These are phyloP conservation scores for Drosophila basisetae DNA, from an alignment of 2,888 invertebrate genomes.

Conservation along the genomic window DNA sequence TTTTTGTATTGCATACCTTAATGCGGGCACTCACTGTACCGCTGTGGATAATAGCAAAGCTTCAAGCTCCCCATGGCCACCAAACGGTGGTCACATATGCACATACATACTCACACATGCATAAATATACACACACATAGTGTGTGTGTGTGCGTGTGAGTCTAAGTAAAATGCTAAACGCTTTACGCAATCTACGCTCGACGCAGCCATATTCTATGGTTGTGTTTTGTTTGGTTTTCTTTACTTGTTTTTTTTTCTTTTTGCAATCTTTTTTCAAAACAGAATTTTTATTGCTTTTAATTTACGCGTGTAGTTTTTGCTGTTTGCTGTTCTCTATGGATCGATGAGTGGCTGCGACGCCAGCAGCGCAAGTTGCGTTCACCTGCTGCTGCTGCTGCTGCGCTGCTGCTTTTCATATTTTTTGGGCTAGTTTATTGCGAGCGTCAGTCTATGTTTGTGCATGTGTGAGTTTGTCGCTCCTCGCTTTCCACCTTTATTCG, in stretches of 20 bases:
- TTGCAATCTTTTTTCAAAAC: constrained; percentile 19
- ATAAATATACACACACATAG: not conserved
- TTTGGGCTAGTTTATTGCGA: constrained; percentile 24
- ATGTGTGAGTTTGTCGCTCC: not conserved
- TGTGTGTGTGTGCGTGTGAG: constrained; percentile 1
- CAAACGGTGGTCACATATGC: too few relatives aligned
- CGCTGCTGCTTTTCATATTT: not conserved
- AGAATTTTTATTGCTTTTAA: constrained; percentile 57
- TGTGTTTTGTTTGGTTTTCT: constrained; percentile 16
- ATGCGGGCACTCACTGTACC: constrained; percentile 31
- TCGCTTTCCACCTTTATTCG: not conserved
- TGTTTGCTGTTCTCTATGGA: constrained; percentile 54
- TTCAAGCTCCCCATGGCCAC: not conserved
- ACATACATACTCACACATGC: not conserved
- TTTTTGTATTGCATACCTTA: constrained; percentile 63
- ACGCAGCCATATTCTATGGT: constrained; percentile 36
- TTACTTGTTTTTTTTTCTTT: constrained; percentile 14
- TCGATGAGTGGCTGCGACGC: constrained; percentile 35
- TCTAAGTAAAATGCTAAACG: constrained; percentile 53
- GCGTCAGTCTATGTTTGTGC: constrained; percentile 18
- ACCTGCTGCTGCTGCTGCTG: constrained; percentile 40
- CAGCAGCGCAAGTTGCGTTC: constrained; percentile 36
- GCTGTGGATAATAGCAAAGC: constrained; percentile 17
- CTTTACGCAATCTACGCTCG: constrained; percentile 57
- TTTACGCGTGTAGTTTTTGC: constrained; percentile 67